phyloP scores from a whole-genome alignment of 2,888 invertebrate genomes.

The Leptinotarsa rubiginosa region DNA sequence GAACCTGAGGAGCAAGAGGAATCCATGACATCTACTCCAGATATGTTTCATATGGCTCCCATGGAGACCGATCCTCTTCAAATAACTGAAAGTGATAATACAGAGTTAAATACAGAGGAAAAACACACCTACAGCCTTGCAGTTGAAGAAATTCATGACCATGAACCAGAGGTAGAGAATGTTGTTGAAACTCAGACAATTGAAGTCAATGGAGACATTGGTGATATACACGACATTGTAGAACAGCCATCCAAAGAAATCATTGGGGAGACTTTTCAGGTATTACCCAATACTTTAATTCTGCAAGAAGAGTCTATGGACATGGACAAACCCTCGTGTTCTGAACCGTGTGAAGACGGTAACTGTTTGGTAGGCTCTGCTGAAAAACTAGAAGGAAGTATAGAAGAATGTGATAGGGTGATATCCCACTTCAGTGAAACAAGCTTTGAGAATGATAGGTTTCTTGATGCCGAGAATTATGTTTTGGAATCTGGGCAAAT shows the following conservation, averaged over 20 bases:
- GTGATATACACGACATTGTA: constrained; percentile 18
- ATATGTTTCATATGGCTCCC: constrained; percentile 46
- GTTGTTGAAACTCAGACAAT: constrained; percentile 28
- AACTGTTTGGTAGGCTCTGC: constrained; percentile 55
- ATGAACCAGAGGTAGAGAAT: constrained; percentile 22
- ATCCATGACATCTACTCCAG: constrained; percentile 50
- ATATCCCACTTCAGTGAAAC: constrained; percentile 40
- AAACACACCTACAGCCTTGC: constrained; percentile 36
- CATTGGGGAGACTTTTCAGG: constrained; percentile 53
- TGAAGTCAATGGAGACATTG: constrained; percentile 29
- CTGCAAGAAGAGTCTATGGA: constrained; percentile 62
- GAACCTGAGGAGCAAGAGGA: constrained; percentile 46
- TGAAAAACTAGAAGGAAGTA: constrained; percentile 64
- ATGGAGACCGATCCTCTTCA: constrained; percentile 48
- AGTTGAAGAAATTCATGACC: constrained; percentile 35
- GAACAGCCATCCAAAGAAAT: constrained; percentile 28
- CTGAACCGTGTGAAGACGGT: constrained; percentile 61
- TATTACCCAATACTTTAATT: constrained; percentile 64
- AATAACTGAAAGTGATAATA: constrained; percentile 43
- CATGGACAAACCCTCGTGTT: constrained; percentile 49
- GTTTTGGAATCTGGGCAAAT: constrained; percentile 76
- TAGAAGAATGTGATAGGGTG: constrained; percentile 65
- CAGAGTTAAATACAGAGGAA: constrained; percentile 31
- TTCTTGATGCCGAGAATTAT: constrained; percentile 84
- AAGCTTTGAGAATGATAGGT: constrained; percentile 67